Evolutionary conservation across 2,888 invertebrate genomes (phyloP).

Genomic region (Polymixis flavicincta): DNA sequence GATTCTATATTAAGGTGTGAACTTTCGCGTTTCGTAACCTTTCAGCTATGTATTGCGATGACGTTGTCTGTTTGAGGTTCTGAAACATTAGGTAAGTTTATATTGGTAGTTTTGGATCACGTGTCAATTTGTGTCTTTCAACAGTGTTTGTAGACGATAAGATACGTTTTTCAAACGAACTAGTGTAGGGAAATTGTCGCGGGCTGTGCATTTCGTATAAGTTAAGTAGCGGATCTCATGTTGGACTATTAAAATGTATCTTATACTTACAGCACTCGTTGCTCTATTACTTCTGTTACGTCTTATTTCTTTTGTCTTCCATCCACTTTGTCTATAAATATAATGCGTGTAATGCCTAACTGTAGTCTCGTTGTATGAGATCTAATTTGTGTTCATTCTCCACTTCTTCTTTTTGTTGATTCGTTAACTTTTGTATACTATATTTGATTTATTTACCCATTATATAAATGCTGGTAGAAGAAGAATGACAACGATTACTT

Average conservation of each 20-base stretch:
- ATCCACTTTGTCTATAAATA: neutral
- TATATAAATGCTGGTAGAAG: slow-evolving; percentile 17
- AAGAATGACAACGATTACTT: slow-evolving; percentile 21
- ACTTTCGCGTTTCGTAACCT: slow-evolving; percentile 72
- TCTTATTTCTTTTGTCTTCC: neutral
- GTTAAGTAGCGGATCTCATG: slow-evolving; percentile 79
- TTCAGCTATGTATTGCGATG: slow-evolving; percentile 69
- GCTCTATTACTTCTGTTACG: slow-evolving; percentile 42
- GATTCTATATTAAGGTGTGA: slow-evolving; percentile 73
- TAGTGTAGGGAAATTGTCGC: slow-evolving; percentile 83
- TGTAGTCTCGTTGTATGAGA: slow-evolving; percentile 17
- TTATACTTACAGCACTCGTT: slow-evolving; percentile 68
- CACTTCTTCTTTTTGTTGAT: neutral
- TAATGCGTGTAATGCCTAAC: slow-evolving; percentile 1
- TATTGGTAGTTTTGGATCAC: slow-evolving; percentile 75
- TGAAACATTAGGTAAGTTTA: slow-evolving; percentile 61
- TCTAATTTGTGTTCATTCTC: neutral
- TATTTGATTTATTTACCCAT: slow-evolving; percentile 6
- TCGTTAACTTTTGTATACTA: neutral
- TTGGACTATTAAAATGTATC: slow-evolving; percentile 67
- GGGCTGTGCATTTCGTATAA: slow-evolving; percentile 87
- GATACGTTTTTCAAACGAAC: slow-evolving; percentile 78
- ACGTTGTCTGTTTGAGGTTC: slow-evolving; percentile 66
- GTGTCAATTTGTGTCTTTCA: slow-evolving; percentile 83
- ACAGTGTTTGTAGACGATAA: slow-evolving; percentile 76